Evolutionary conservation across 2,888 invertebrate species (phyloP).

Genomic region (Dicranocentrus wangi): DNA sequence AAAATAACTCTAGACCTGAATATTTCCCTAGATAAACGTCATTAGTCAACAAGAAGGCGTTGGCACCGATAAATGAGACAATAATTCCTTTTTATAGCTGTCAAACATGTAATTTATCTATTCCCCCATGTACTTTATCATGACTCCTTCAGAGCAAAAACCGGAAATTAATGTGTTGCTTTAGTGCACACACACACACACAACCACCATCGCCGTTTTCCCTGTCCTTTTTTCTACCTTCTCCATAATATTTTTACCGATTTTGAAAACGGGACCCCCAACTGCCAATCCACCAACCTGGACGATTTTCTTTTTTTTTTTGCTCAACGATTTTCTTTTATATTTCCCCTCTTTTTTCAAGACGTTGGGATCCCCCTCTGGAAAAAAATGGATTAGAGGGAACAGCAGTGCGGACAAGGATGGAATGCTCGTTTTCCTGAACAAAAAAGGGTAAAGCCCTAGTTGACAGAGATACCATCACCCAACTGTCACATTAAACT

Average conservation of each 20-base stretch:
- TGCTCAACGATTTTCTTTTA: too few relatives aligned
- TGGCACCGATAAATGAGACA: conserved; percentile 63
- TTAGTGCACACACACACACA: conserved; percentile 14
- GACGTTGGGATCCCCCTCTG: too few relatives aligned
- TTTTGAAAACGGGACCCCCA: too few relatives aligned
- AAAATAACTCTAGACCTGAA: too few relatives aligned
- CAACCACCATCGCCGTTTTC: conserved; percentile 27
- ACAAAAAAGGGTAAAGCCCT: conserved; percentile 27
- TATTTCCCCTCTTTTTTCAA: too few relatives aligned
- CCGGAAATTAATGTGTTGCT: conserved; percentile 61
- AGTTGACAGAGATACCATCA: conserved; percentile 51
- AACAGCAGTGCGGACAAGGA: conserved; percentile 11
- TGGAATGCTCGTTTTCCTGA: neutral
- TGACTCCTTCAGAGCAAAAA: conserved; percentile 56
- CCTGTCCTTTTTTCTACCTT: conserved; percentile 1
- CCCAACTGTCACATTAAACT: conserved; percentile 55
- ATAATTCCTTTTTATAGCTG: conserved; percentile 64
- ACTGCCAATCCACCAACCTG: neutral
- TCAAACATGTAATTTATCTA: conserved; percentile 64
- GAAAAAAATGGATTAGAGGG: too few relatives aligned
- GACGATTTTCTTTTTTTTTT: neutral
- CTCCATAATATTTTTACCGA: too few relatives aligned
- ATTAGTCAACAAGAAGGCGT: conserved; percentile 61
- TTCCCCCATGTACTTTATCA: conserved; percentile 52
- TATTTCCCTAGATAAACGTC: conserved; percentile 53